These are phyloP conservation scores for Ganaspis sp. DNA, from an alignment of 1,140 invertebrate genomes.

Conservation along the genomic window DNA sequence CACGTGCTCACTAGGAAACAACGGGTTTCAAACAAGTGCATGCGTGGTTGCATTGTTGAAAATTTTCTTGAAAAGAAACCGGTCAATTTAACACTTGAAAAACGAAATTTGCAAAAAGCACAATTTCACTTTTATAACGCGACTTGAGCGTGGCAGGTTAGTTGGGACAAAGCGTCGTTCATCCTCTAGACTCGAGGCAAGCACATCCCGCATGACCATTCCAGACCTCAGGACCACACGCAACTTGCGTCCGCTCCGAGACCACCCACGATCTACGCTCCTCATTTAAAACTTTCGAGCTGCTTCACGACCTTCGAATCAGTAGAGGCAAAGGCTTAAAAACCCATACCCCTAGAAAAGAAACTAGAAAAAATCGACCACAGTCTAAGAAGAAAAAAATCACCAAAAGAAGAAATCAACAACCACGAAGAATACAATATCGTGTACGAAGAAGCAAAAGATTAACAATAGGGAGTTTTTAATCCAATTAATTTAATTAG, in stretches of 20 bases:
- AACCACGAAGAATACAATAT: too few relatives aligned
- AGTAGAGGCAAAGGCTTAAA: neutral
- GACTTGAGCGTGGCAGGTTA: slow-evolving; percentile 4
- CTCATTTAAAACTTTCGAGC: neutral
- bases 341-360: neutral
- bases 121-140: neutral
- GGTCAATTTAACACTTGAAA: neutral
- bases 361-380: neutral
- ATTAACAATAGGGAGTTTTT: too few relatives aligned
- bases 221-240: slow-evolving; percentile 10
- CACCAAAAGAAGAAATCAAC: too few relatives aligned
- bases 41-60: slow-evolving; percentile 16
- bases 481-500: too few relatives aligned
- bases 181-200: neutral
- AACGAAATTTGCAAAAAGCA: neutral
- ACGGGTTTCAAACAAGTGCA: slow-evolving; percentile 12
- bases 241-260: neutral
- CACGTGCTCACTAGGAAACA: neutral
- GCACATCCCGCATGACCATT: neutral
- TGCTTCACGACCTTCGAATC: neutral
- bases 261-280: slow-evolving; percentile 17
- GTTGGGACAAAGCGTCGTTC: slow-evolving; percentile 13
- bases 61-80: neutral
- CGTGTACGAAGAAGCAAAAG: too few relatives aligned
- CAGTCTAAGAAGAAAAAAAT: neutral